Percentiles rank a stretch among this genome's conserved stretches.
phyloP scores from a whole-genome alignment of 2,888 invertebrate species.

The Bedellia somnulentella region DNA sequence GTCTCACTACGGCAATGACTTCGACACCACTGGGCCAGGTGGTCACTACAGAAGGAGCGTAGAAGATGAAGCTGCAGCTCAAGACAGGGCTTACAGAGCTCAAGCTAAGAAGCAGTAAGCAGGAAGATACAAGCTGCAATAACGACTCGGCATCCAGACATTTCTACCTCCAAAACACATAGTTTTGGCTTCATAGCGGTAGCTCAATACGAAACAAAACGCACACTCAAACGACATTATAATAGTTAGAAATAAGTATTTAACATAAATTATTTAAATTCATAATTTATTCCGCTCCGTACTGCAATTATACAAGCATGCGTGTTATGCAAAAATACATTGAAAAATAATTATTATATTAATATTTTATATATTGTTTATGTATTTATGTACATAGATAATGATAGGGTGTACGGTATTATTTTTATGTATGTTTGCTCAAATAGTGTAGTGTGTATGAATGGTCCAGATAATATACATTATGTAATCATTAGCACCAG shows the following conservation, averaged over 20 bases:
- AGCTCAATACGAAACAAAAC: slow-evolving; percentile 20
- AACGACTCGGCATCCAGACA: slow-evolving; percentile 21
- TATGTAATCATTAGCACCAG: slow-evolving; percentile 11
- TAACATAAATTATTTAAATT: too few relatives aligned
- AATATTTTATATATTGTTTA: too few relatives aligned
- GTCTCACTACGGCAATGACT: slow-evolving; percentile 66
- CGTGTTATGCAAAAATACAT: too few relatives aligned
- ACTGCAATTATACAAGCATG: too few relatives aligned
- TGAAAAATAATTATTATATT: too few relatives aligned
- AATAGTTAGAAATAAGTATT: too few relatives aligned
- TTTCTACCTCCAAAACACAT: slow-evolving; percentile 14
- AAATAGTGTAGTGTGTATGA: slow-evolving; percentile 6
- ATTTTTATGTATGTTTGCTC: slow-evolving; percentile 14
- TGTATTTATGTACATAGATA: slow-evolving; percentile 2
- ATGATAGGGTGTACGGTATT: slow-evolving; percentile 13
- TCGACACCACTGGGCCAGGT: slow-evolving; percentile 58
- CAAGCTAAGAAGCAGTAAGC: slow-evolving; percentile 41
- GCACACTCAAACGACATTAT: slow-evolving; percentile 23
- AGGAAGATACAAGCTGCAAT: slow-evolving; percentile 19
- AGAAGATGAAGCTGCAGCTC: slow-evolving; percentile 63
- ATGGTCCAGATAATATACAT: slow-evolving; percentile 13
- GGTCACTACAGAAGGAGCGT: slow-evolving; percentile 64
- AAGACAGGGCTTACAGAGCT: slow-evolving; percentile 65
- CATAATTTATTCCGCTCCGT: too few relatives aligned
- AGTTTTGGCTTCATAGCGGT: slow-evolving; percentile 20